These are phyloP conservation scores for Phymatocera aterrima DNA, from an alignment of 2,888 invertebrate genomes.

Conservation along the genomic window DNA sequence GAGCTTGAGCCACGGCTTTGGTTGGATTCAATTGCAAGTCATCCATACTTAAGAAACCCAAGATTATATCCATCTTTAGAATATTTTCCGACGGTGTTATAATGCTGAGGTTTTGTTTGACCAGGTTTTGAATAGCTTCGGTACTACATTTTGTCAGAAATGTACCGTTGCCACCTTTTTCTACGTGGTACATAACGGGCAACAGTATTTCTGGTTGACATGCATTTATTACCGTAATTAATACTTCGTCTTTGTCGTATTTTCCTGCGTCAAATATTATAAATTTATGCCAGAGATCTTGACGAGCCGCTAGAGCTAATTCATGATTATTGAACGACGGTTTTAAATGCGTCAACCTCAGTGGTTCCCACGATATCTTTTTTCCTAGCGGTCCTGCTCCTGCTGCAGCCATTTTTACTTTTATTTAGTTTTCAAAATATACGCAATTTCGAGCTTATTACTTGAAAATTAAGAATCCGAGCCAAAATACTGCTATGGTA, in stretches of 20 bases:
- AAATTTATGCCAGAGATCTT: constrained; percentile 71
- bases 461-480: not conserved
- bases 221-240: constrained; percentile 60
- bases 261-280: constrained; percentile 63
- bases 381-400: constrained; percentile 13
- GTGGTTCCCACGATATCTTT: constrained; percentile 58
- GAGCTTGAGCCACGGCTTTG: constrained; percentile 58
- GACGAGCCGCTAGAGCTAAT: constrained; percentile 60
- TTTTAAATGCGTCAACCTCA: constrained; percentile 63
- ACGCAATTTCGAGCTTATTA: not conserved
- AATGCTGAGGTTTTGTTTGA: constrained; percentile 60
- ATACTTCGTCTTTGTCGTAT: constrained; percentile 56
- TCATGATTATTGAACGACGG: constrained; percentile 62
- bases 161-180: constrained; percentile 60
- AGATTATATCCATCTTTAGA: constrained; percentile 65
- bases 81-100: constrained; percentile 56
- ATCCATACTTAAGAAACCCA: constrained; percentile 62
- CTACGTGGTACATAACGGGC: constrained; percentile 64
- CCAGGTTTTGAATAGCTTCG: constrained; percentile 62
- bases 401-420: constrained; percentile 14
- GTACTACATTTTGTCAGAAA: constrained; percentile 64
- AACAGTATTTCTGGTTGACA: constrained; percentile 64
- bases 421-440: not conserved
- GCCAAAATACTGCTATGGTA: not conserved
- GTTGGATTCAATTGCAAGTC: constrained; percentile 63